A percentile compares a stretch with the other conserved stretches of the same genome.
Evolutionary conservation across 2,113 vertebrate species (phyloP).

Genomic region (Gorsachius goisagi): DNA sequence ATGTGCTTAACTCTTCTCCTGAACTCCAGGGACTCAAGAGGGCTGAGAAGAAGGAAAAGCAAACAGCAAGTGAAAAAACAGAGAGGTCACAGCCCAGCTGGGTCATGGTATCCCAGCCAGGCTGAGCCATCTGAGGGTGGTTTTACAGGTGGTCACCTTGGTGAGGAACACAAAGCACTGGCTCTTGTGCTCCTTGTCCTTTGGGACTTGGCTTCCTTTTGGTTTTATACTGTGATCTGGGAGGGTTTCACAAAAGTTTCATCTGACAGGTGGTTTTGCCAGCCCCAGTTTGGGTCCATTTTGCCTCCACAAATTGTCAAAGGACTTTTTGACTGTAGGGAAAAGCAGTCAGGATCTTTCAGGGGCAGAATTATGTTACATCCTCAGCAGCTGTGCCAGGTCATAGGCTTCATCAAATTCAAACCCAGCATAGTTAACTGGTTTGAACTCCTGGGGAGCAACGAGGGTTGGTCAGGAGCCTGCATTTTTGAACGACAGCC

Average conservation of each 20-base stretch:
- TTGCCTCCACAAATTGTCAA: not conserved
- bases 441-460: not conserved
- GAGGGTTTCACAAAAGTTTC: not conserved
- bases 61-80: not conserved
- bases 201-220: not conserved
- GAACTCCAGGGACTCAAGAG: not conserved
- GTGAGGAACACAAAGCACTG: not conserved
- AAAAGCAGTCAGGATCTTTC: not conserved
- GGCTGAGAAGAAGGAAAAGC: not conserved
- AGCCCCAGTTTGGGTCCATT: not conserved
- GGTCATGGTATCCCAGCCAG: not conserved
- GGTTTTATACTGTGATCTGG: not conserved
- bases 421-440: fast-evolving
- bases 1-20: not conserved
- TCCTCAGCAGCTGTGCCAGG: not conserved
- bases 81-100: not conserved
- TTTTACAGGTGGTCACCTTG: not conserved
- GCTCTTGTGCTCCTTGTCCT: not conserved
- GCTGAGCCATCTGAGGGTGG: not conserved
- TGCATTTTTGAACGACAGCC: not conserved
- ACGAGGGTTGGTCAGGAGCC: no score
- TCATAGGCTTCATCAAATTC: not conserved
- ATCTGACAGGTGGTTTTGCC: not conserved
- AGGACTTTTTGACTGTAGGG: not conserved
- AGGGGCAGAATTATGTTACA: not conserved